These are phyloP conservation scores for Drosophila phalerata DNA, from an alignment of 2,888 invertebrate species.

Conservation along the genomic window DNA sequence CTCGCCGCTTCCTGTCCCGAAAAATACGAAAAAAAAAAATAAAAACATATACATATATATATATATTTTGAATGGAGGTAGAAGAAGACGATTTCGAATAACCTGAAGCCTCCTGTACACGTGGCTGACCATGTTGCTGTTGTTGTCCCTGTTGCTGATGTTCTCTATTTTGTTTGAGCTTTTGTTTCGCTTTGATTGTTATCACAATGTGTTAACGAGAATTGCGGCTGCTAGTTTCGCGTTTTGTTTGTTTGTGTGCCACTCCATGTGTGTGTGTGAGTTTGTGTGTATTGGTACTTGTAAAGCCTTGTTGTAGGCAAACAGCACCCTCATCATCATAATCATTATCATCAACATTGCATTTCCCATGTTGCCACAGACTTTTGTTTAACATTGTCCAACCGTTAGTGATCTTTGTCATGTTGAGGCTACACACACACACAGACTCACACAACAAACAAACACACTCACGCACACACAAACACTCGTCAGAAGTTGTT, in stretches of 20 bases:
- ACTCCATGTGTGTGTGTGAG: constrained; percentile 8
- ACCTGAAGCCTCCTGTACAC: constrained; percentile 12
- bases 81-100: constrained; percentile 7
- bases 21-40: neutral
- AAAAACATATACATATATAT: neutral
- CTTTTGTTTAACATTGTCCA: constrained; percentile 71
- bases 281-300: constrained; percentile 40
- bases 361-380: constrained; percentile 47
- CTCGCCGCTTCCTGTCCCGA: constrained; percentile 48
- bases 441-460: constrained; percentile 10
- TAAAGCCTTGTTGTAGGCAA: constrained; percentile 55
- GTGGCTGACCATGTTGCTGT: constrained; percentile 42
- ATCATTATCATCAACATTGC: constrained; percentile 51
- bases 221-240: constrained; percentile 59
- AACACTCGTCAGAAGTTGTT: constrained; percentile 30
- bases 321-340: constrained; percentile 71
- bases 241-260: constrained; percentile 50
- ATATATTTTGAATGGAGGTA: neutral
- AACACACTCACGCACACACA: constrained; percentile 5
- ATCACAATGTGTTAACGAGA: constrained; percentile 68
- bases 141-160: constrained; percentile 43
- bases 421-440: constrained; percentile 12
- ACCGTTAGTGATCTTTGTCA: constrained; percentile 71
- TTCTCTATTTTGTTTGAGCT: constrained; percentile 44
- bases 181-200: constrained; percentile 72